Base-by-base conservation (phyloP, 2,797 vertebrate genomes). In the Adelosebastes latens region DNA sequence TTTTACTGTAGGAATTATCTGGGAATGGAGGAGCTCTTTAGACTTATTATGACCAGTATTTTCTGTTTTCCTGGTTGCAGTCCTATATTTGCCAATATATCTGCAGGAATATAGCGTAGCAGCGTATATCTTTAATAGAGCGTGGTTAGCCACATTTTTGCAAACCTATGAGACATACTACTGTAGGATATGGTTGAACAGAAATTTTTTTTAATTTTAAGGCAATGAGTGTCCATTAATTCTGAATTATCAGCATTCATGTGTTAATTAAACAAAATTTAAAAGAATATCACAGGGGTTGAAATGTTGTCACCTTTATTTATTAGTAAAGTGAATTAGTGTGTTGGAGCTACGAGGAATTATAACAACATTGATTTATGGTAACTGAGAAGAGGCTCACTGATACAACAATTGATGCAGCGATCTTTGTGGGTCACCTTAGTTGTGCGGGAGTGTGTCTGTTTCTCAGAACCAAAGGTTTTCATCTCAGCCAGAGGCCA, bases 401-500 rank as follows among this genome's bases (percentile, higher is more conserved):
- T 82, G 80, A 83, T 75, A 79, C 59, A 79, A 85, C 85, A 80
- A 83, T 65, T 27, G 67, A 88, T 80, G 36, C 55, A 63, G 29
- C n/a, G 20, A 69, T 90, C 72, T 81, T 90, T 88, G 85, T 85
- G 83, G 83, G 78, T 89, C 87, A 86, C 84, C 81, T 87, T 83
- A 74, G 82, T 81, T 87, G 80, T 84, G 82, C 80, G 75, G 77
- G 84, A 82, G 83, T 76, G 85, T 84, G 82, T 89, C 84, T 81
- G 70, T 83, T 85, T 89, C 81, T 89, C 68, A 88, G 83, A 93
- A 88, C 88, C 85, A 87, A 83, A 91, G 87, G 87, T 89, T 94
- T 93, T 94, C 88, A 92, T 93, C 89, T 92, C 90, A 90, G 92
- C 90, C 88, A 93, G 89, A 93, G 92, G 88, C 92, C 89, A 90